These are phyloP conservation scores for Chaetura pelagica DNA, from an alignment of 2,113 vertebrate genomes.

Conservation along the genomic window DNA sequence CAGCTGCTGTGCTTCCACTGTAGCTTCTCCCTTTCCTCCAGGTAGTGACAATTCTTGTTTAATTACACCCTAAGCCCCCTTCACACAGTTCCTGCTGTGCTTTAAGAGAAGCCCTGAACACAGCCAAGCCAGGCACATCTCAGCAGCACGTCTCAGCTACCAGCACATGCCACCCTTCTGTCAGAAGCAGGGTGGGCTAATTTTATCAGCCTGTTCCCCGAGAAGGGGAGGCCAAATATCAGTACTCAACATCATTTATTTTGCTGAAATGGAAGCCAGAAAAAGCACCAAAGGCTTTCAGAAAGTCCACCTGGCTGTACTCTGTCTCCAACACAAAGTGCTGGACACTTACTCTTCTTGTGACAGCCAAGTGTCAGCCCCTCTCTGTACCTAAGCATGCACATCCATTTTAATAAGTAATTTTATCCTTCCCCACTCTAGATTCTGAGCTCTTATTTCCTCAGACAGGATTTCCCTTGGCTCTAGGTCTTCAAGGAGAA, in stretches of 20 bases:
- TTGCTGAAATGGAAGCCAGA: background rate
- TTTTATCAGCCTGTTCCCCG: background rate
- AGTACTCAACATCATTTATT: background rate
- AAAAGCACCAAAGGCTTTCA: background rate
- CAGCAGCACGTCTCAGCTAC: background rate
- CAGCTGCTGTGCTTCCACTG: background rate
- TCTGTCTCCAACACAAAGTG: accelerated
- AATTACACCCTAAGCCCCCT: background rate
- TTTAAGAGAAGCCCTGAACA: background rate
- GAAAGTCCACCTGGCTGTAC: background rate
- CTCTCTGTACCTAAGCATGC: background rate
- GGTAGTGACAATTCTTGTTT: background rate
- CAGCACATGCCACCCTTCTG: background rate
- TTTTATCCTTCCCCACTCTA: background rate
- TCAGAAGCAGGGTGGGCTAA: background rate
- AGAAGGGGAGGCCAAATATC: background rate
- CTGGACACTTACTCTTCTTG: background rate
- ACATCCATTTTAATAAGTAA: background rate
- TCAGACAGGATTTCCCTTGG: slow-evolving; percentile 27
- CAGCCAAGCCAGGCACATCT: background rate
- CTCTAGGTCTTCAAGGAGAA: slow-evolving; percentile 15
- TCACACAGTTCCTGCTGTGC: background rate
- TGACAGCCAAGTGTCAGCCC: background rate
- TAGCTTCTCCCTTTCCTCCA: background rate
- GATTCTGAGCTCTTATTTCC: slow-evolving; percentile 12